Evolutionary conservation across 2,888 invertebrate species (phyloP).

Genomic region (Pediacus dermestoides): DNA sequence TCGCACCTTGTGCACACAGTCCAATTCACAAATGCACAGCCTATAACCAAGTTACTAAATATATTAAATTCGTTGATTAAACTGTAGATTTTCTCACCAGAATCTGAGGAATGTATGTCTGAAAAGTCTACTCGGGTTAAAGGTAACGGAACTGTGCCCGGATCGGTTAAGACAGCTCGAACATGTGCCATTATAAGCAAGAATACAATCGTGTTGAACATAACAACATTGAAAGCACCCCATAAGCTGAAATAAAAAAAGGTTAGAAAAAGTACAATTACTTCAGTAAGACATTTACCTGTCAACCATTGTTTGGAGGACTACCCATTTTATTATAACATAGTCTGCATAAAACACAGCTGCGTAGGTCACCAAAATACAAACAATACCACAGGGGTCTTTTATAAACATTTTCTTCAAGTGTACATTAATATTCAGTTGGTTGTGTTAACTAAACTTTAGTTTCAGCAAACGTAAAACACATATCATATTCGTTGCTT

Average conservation of each 20-base stretch:
- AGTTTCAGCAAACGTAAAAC: too few relatives aligned
- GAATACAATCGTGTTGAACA: conserved; percentile 76
- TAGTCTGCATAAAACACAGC: conserved; percentile 85
- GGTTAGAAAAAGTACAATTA: background rate
- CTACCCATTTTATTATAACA: conserved; percentile 79
- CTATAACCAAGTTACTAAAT: conserved; percentile 32
- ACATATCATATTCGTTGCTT: too few relatives aligned
- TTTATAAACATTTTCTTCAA: conserved; percentile 73
- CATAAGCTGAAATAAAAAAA: conserved; percentile 61
- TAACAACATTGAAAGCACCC: conserved; percentile 75
- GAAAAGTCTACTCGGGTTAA: conserved; percentile 73
- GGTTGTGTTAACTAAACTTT: too few relatives aligned
- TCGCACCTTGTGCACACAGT: conserved; percentile 79
- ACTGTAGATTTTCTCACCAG: conserved; percentile 32
- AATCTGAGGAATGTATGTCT: conserved; percentile 66
- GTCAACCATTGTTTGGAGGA: conserved; percentile 74
- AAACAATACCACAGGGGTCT: conserved; percentile 83
- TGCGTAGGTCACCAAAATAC: conserved; percentile 73
- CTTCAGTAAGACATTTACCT: conserved; percentile 57
- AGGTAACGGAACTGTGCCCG: conserved; percentile 79
- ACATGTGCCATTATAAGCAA: conserved; percentile 72
- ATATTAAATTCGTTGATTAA: background rate
- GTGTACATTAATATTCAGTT: too few relatives aligned
- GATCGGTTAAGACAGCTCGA: conserved; percentile 86
- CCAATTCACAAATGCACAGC: conserved; percentile 64